phyloP scores from a whole-genome alignment of 2,113 vertebrate genomes.

The Arenaria interpres region DNA sequence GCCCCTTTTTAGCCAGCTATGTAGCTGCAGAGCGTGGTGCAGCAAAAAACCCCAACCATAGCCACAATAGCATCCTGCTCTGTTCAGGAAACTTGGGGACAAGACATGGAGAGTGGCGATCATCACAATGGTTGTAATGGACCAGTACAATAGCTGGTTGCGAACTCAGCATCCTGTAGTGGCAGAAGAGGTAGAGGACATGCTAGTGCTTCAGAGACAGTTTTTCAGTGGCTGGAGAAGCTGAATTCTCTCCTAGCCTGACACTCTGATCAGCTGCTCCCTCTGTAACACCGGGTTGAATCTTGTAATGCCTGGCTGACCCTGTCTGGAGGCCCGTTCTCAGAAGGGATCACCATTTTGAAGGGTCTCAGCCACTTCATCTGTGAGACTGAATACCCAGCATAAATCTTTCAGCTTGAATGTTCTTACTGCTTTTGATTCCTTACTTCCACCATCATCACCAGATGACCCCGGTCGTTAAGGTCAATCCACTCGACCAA shows the following conservation, averaged over 20 bases:
- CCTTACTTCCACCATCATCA: background rate
- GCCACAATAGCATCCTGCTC: background rate
- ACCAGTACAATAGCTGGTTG: background rate
- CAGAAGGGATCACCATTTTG: background rate
- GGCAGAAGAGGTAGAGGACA: background rate
- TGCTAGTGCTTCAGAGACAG: background rate
- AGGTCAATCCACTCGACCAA: background rate
- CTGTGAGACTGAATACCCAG: background rate
- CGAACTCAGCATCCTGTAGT: background rate
- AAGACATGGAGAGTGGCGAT: background rate
- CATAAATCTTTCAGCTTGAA: background rate
- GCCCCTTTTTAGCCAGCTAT: background rate
- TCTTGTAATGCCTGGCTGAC: background rate
- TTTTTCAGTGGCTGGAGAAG: background rate
- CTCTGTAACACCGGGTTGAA: background rate
- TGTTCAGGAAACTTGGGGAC: background rate
- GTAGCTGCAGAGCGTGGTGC: background rate
- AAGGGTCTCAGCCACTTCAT: background rate
- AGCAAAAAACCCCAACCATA: background rate
- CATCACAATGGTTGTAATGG: background rate
- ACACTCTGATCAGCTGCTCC: background rate
- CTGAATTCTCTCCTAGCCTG: background rate
- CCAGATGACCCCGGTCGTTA: background rate
- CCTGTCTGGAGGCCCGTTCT: background rate
- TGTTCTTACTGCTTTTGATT: background rate